Percentiles rank a stretch among this genome's conserved stretches.
These are phyloP conservation scores for Vimba vimba DNA, from an alignment of 2,113 vertebrate species.

Conservation along the genomic window DNA sequence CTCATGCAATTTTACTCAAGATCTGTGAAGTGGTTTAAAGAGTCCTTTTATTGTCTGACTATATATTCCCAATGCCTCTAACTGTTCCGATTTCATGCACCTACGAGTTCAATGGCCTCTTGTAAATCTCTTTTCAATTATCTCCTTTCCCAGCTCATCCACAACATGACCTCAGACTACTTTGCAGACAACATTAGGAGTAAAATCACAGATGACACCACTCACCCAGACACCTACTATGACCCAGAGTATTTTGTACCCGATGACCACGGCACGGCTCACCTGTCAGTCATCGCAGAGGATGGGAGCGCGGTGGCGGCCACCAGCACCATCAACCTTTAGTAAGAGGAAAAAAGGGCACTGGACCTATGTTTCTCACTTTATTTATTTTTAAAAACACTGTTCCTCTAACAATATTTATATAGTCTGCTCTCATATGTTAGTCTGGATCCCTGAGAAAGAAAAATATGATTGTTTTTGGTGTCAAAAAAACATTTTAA, in stretches of 20 bases:
- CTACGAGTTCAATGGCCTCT: background rate
- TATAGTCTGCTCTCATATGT: background rate
- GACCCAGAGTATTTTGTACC: constrained; percentile 86
- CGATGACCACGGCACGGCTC: constrained; percentile 86
- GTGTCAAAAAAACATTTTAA: background rate
- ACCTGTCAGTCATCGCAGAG: constrained; percentile 89
- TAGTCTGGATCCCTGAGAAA: background rate
- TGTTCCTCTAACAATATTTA: background rate
- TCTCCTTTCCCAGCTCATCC: constrained; percentile 80
- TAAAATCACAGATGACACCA: constrained; percentile 88
- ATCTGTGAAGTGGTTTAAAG: constrained; percentile 2
- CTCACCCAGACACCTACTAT: constrained; percentile 85
- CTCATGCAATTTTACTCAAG: background rate
- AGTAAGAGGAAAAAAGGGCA: constrained; percentile 76
- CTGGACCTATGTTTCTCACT: background rate
- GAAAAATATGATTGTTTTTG: background rate
- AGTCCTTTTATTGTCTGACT: background rate
- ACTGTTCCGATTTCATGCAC: background rate
- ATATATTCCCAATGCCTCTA: constrained; percentile 6
- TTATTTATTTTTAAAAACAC: background rate
- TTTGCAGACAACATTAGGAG: constrained; percentile 84
- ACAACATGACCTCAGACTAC: constrained; percentile 91
- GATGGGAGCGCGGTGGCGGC: constrained; percentile 94
- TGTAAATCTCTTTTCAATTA: background rate
- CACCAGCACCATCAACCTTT: constrained; percentile 95